phyloP scores from a whole-genome alignment of 2,797 vertebrate species.

The Arrhamphus sclerolepis region DNA sequence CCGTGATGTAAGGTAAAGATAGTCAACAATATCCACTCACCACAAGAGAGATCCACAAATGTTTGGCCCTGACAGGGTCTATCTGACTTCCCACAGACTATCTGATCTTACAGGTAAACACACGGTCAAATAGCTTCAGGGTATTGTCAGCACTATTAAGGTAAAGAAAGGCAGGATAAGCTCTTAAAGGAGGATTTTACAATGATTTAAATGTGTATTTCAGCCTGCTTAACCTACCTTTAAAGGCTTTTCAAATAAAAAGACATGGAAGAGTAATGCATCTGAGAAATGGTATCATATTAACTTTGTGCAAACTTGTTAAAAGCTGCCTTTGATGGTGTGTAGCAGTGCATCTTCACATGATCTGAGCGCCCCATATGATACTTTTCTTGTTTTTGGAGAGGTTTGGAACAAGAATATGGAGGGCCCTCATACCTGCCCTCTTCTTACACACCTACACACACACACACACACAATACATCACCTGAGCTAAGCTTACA shows the following conservation, averaged over 20 bases:
- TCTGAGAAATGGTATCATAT: slow-evolving; percentile 59
- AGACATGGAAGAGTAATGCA: slow-evolving; percentile 57
- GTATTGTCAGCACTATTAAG: slow-evolving; percentile 66
- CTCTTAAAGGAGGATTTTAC: slow-evolving; percentile 53
- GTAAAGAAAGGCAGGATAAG: slow-evolving; percentile 30
- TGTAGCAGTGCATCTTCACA: slow-evolving; percentile 52
- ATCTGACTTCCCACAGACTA: slow-evolving; percentile 77
- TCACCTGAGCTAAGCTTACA: slow-evolving; percentile 77
- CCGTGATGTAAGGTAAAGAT: slow-evolving; percentile 72
- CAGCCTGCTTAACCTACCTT: slow-evolving; percentile 54
- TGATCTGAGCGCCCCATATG: slow-evolving; percentile 67
- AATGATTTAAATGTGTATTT: slow-evolving; percentile 54
- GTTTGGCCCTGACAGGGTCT: slow-evolving; percentile 67
- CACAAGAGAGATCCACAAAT: slow-evolving; percentile 66
- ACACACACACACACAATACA: slow-evolving; percentile 34
- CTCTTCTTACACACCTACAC: not conserved
- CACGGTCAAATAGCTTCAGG: slow-evolving; percentile 68
- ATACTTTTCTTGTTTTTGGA: slow-evolving; percentile 69
- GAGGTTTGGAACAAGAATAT: slow-evolving; percentile 65
- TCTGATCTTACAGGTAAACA: slow-evolving; percentile 79
- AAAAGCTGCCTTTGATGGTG: slow-evolving; percentile 69
- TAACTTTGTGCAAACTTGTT: slow-evolving; percentile 51
- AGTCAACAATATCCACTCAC: slow-evolving; percentile 76
- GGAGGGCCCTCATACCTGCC: slow-evolving; percentile 76
- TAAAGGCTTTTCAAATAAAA: slow-evolving; percentile 64